Percentiles rank a stretch among this genome's conserved stretches.
Evolutionary conservation across 2,797 vertebrate species (phyloP).

Genomic region (Acropternis orthonyx): DNA sequence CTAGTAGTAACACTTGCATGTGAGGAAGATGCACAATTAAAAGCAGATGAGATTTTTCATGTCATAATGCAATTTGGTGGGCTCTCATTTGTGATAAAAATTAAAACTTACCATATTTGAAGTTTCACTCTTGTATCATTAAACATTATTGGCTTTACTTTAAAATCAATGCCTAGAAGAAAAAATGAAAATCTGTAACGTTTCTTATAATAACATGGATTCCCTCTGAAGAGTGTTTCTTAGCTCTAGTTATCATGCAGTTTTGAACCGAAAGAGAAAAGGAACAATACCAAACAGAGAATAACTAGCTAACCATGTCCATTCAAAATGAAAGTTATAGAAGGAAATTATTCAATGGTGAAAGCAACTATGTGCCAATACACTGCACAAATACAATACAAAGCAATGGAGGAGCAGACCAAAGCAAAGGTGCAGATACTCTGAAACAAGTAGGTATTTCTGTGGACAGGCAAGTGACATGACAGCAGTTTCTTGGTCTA

Average conservation of each 20-base stretch:
- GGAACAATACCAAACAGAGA: neutral
- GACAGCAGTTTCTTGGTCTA: neutral
- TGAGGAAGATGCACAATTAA: neutral
- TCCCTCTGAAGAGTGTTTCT: neutral
- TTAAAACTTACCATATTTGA: conserved; percentile 76
- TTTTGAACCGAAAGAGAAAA: conserved; percentile 1
- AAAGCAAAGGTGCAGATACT: neutral
- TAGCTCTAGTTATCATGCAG: neutral
- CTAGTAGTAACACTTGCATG: neutral
- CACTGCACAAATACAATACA: neutral
- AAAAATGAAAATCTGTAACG: conserved; percentile 20
- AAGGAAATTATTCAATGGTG: neutral
- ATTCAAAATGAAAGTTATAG: neutral
- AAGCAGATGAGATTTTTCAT: neutral
- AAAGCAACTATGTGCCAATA: neutral
- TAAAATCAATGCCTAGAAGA: conserved; percentile 77
- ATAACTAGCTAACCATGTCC: neutral
- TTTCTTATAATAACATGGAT: neutral
- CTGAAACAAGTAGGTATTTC: neutral
- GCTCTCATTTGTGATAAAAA: neutral
- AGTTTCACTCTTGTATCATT: conserved; percentile 71
- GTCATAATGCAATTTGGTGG: neutral
- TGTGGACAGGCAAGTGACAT: neutral
- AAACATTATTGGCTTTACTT: conserved; percentile 67
- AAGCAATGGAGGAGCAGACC: neutral